Percentiles rank a stretch among this genome's conserved stretches.
Evolutionary conservation across 2,113 vertebrate species (phyloP).

Genomic region (Myocastor coypus): DNA sequence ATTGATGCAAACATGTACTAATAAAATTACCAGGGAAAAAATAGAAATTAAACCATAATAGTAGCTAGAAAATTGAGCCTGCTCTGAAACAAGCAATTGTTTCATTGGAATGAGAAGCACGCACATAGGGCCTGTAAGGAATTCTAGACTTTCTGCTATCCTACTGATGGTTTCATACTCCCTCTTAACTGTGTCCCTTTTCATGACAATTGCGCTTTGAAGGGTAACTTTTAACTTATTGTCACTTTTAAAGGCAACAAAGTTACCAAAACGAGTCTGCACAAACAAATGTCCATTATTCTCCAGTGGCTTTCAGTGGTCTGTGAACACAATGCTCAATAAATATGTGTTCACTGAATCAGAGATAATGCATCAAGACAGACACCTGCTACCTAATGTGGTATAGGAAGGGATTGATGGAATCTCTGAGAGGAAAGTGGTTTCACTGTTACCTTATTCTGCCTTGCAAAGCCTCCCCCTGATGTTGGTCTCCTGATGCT

Average conservation of each 20-base stretch:
- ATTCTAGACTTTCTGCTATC: neutral
- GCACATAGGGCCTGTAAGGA: neutral
- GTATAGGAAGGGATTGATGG: neutral
- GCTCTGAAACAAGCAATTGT: neutral
- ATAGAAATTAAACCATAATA: neutral
- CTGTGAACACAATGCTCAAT: neutral
- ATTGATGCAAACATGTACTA: neutral
- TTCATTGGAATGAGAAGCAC: neutral
- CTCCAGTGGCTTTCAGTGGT: neutral
- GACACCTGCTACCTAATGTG: neutral
- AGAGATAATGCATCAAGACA: neutral
- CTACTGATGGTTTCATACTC: neutral
- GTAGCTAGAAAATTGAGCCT: neutral
- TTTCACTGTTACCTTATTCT: neutral
- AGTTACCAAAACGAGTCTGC: neutral
- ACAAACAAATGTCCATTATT: neutral
- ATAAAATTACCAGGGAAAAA: neutral
- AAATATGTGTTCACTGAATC: neutral
- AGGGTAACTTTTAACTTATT: neutral
- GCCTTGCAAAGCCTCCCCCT: neutral
- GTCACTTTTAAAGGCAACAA: neutral
- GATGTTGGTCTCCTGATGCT: neutral
- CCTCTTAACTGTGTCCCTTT: neutral
- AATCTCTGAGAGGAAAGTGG: neutral
- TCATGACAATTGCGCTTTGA: neutral